Evolutionary conservation across 2,797 vertebrate genomes (phyloP), one percentile per base, ranked within the genome.

Genomic region (Threskiornis aethiopicus): DNA sequence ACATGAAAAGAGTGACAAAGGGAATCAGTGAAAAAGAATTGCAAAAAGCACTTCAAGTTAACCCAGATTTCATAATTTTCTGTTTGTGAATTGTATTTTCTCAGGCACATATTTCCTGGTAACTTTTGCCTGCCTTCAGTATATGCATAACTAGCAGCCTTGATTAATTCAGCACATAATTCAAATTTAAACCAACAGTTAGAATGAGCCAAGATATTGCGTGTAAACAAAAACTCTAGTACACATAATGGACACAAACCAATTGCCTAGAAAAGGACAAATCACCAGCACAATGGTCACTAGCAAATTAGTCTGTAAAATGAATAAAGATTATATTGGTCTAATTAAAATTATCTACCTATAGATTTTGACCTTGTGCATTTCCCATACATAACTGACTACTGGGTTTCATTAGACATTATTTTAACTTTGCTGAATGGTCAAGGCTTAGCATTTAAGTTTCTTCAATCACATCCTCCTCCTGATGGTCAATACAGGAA

Each of bases 1-100:
- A 75, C 46, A 77, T 70, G 81, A 95, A 95, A 95, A 75, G 37
- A 91, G 28, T 83, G 91, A 95, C 95, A 97, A 83, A 89, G 29
- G 39, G 90, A 77, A 96, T 95, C 75, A 83, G 61, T 58, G 71
- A 75, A 85, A 80, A 92, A 52, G 62, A 79, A 84, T 1, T 21
- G 37, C 54, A 87, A 89, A 90, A 83, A 59, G 31, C 37, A 71
- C 62, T 92, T 89, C 24, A 54, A 49, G 33, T 85, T 91, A 95
- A 87, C 67, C 47, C 52, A 78, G 54, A 91, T 69, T 89, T 81
- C 64, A 72, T 15, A 44, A 11, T 67, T 71, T 73, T 79, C 54
- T 66, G 9, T 49, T 87, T 51, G 24, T 21, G 18, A 61, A 57
- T 9, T 71, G 21, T 13, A 80, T 91, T 67, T 92, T 80, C 66